Evolutionary conservation across 2,888 invertebrate species (phyloP), one percentile per base, ranked within the genome.

Genomic region (Metallyticus violacea): DNA sequence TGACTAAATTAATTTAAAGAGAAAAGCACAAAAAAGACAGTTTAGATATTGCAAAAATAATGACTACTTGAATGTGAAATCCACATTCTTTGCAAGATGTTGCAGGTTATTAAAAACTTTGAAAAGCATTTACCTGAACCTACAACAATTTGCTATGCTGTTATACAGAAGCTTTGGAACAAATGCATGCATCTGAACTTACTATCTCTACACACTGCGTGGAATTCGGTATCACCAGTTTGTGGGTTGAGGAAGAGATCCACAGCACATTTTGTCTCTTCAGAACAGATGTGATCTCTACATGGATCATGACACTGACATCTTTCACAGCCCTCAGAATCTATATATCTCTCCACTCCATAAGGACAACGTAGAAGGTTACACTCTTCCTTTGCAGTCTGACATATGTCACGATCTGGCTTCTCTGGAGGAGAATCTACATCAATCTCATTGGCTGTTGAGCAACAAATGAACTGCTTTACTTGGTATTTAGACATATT

Each of bases 281-380:
- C 92, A 0, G 93, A 93, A 90, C 97, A 97, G 7, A 91, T 91
- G 76, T 93, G 92, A 62, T 90, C 89, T 85, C 90, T 88, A 90
- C 98, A 98, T 0, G 97, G 97, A 91, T 97, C 94, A 84, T 94
- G 93, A 90, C 96, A 97, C 62, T 93, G 92, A 91, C 97, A 98
- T 77, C 94, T 93, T 88, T 94, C 94, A 91, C 97, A 97, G 79
- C 95, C 94, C 79, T 93, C 91, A 85, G 92, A 90, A 90, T 94
- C 94, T 0, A 94, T 93, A 88, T 92, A 94, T 27, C 95, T 94
- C 87, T 95, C 94, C 2, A 95, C 91, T 7, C 97, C 97, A 90
- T 95, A 96, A 5, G 95, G 94, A 91, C 97, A 98, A 15, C 93
- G 93, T 25, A 96, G 90, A 0, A 91, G 91, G 0, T 91, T 91